Base-by-base conservation (phyloP, 2,797 vertebrate species). In the Microchirus variegatus region DNA sequence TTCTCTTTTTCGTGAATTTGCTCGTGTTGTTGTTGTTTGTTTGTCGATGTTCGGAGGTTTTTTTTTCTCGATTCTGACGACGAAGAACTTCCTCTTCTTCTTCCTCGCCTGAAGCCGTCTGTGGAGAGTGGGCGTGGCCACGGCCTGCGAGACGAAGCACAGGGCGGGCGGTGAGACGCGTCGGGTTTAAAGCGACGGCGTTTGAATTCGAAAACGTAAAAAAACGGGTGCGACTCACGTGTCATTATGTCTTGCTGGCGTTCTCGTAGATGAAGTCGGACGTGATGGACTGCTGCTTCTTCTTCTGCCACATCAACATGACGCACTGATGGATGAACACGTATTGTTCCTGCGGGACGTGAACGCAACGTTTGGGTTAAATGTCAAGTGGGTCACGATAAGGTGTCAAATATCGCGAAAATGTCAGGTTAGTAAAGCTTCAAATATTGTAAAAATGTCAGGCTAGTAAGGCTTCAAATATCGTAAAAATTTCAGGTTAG, bases 241-340 rank as follows among this genome's bases (percentile, higher is more conserved):
- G 18, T 86, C 80, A 77, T 77, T 98, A 98, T 79, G 97, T 96
- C 84, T 98, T 98, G 93, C 93, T 95, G 77, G 96, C 94, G 3
- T 99, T 98, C 85, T 98, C 97, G 1, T 97, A 98, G 87, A 99
- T 96, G 87, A 97, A 94, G 1, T 97, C 96, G 0, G 95, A 96
- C 89, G 95, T 95, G 83, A 94, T 89, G 67, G 95, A 95, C 75
- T 95, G 96, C 83, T 96, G 94, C 82, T 96, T 96, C 88, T 97
- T 98, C 94, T 96, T 97, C 75, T 94, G 93, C 96, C 97, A 98
- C 96, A 98, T 96, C 55, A 98, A 78, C 53, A 96, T 93, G 70
- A 98, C 95, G 11, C 97, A 99, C 88, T 98, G 97, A 63, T 99
- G 97, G 80, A 99, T 97, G 82, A 99, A 99, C 63, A 99, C 95